Evolutionary conservation across 2,797 vertebrate genomes (phyloP).

Genomic region (Macropus fuliginosus): DNA sequence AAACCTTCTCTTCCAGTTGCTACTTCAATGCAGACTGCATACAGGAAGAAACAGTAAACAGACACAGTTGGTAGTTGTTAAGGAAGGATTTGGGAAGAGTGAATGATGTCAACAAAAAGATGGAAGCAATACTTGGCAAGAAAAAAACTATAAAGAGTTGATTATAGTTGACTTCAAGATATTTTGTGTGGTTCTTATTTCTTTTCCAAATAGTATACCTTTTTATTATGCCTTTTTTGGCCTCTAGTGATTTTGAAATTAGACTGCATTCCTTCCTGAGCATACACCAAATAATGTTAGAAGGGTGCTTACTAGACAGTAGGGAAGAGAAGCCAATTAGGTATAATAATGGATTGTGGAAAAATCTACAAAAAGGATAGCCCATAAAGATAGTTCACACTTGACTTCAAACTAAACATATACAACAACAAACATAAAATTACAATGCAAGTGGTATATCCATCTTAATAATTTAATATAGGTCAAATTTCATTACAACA

Average conservation of each 20-base stretch:
- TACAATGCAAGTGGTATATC: not conserved
- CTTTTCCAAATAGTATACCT: not conserved
- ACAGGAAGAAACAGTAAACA: not conserved
- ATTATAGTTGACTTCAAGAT: not conserved
- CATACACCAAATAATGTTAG: constrained; percentile 1
- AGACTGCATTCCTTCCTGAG: not conserved
- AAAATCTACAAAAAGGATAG: not conserved
- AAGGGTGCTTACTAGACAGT: not conserved
- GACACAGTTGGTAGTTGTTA: not conserved
- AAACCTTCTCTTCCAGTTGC: not conserved
- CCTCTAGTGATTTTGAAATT: not conserved
- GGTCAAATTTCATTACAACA: not conserved
- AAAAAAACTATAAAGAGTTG: not conserved
- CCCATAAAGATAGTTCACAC: not conserved
- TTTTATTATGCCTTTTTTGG: not conserved
- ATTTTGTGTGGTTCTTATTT: not conserved
- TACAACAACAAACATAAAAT: not conserved
- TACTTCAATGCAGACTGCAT: not conserved
- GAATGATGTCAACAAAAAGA: not conserved
- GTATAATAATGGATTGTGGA: not conserved
- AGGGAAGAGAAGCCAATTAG: not conserved
- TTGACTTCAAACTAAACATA: not conserved
- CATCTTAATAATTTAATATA: not conserved
- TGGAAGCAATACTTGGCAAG: not conserved
- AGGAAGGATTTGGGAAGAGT: not conserved